phyloP scores from a whole-genome alignment of 2,888 invertebrate genomes.

The Anagyrus pseudococci region DNA sequence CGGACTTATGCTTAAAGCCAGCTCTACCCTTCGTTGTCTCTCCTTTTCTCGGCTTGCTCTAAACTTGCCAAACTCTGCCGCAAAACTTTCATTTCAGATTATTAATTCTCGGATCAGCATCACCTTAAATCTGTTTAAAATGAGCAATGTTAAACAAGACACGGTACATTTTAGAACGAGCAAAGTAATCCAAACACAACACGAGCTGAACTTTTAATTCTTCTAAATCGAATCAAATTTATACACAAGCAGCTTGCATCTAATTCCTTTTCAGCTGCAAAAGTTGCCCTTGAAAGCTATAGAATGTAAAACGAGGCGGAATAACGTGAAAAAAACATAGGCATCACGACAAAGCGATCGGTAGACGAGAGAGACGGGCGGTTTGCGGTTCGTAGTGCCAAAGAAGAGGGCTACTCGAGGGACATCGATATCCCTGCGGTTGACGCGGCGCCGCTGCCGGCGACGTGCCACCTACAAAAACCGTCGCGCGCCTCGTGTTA shows the following conservation, averaged over 20 bases:
- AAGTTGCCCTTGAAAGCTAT: not conserved
- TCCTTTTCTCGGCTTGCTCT: not conserved
- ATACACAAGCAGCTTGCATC: too few relatives aligned
- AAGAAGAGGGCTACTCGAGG: not conserved
- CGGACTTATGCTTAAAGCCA: too few relatives aligned
- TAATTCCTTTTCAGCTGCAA: too few relatives aligned
- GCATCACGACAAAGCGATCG: not conserved
- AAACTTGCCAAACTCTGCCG: slow-evolving; percentile 1
- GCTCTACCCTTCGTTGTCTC: slow-evolving; percentile 10
- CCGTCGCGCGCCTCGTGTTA: not conserved
- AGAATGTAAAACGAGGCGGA: not conserved
- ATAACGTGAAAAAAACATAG: not conserved
- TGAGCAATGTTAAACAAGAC: too few relatives aligned
- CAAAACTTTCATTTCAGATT: slow-evolving; percentile 31
- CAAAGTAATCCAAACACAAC: too few relatives aligned
- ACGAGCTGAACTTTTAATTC: too few relatives aligned
- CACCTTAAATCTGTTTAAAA: too few relatives aligned
- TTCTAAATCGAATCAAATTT: too few relatives aligned
- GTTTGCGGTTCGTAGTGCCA: slow-evolving; percentile 17
- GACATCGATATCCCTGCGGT: slow-evolving; percentile 27
- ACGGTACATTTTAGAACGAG: too few relatives aligned
- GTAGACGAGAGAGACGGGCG: not conserved
- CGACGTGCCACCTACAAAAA: slow-evolving; percentile 10
- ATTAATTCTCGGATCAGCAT: slow-evolving; percentile 16
- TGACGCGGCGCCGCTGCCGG: not conserved